Conservation (phyloP, 2,113 vertebrate species). For the Phalacrocorax pelagicus region DNA sequence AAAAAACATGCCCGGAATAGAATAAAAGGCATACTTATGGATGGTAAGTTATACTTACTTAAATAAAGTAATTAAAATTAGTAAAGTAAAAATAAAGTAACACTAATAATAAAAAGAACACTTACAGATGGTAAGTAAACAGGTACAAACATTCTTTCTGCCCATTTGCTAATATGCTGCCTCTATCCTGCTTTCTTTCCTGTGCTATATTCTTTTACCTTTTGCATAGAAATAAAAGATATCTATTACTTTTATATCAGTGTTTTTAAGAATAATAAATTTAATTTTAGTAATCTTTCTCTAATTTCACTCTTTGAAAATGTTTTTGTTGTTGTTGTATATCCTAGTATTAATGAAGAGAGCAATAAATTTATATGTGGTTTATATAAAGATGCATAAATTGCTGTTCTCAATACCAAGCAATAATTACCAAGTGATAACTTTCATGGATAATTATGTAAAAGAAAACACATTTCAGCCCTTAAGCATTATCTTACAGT, state of each 20-base stretch:
- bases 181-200: neutral
- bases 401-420: neutral
- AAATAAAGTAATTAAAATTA: too few relatives aligned
- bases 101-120: neutral
- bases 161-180: neutral
- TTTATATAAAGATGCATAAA: neutral
- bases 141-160: neutral
- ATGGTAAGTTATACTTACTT: too few relatives aligned
- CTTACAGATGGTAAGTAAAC: neutral
- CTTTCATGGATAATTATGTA: neutral
- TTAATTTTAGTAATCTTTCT: neutral
- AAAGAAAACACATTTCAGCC: neutral
- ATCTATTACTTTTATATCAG: neutral
- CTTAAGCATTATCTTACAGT: neutral
- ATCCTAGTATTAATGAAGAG: neutral
- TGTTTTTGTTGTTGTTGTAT: neutral
- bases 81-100: too few relatives aligned
- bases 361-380: neutral
- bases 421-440: neutral
- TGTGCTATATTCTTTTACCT: neutral
- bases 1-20: neutral
- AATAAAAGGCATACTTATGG: neutral
- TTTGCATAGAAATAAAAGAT: neutral
- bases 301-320: neutral
- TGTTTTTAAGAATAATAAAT: neutral